Base-by-base conservation (phyloP, 2,888 invertebrate species). In the Hymenopus coronatus region DNA sequence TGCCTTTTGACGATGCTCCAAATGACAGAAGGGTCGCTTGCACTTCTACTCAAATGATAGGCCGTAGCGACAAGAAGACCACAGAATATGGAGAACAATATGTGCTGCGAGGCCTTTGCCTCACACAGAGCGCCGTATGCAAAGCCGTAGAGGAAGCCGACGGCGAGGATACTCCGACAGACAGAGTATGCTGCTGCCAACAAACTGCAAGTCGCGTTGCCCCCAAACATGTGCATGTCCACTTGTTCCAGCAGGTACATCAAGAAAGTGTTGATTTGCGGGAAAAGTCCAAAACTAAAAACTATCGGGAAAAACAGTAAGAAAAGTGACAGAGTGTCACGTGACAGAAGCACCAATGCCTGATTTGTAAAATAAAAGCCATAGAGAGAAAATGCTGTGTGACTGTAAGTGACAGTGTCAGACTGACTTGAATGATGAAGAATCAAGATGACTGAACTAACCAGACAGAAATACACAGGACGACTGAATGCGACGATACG, bases 161-260 rank as follows among this genome's bases (percentile, higher is more conserved):
- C 95, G 27, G 97, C 97, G 6, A 98, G 93, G 27, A 97, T 91
- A 88, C 98, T 99, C 86, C 98, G 95, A 28, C 96, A 93, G 0
- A 99, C 94, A 92, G 97, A 97, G 91, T 97, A 97, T 87, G 98
- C 94, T 0, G 98, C 97, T 3, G 98, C 98, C 28, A 95, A 94
- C 6, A 99, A 93, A 92, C 97, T 97, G 88, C 97, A 97, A 15
- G 97, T 96, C 0, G 98, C 98, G 92, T 97, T 98, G 92, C 96
- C 95, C 96, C 95, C 94, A 91, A 94, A 94, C 25, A 94, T 90
- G 91, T 94, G 91, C 94, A 92, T 94, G 93, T 91, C 95, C 83
- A 95, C 92, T 92, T 99, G 99, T 93, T 99, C 99, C 91, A 99
- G 94, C n/a, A 98, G 94, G 93, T 99, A 99, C 97, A 99, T 98